Evolutionary conservation across 2,113 vertebrate genomes (phyloP).

Genomic region (Tympanuchus pallidicinctus): DNA sequence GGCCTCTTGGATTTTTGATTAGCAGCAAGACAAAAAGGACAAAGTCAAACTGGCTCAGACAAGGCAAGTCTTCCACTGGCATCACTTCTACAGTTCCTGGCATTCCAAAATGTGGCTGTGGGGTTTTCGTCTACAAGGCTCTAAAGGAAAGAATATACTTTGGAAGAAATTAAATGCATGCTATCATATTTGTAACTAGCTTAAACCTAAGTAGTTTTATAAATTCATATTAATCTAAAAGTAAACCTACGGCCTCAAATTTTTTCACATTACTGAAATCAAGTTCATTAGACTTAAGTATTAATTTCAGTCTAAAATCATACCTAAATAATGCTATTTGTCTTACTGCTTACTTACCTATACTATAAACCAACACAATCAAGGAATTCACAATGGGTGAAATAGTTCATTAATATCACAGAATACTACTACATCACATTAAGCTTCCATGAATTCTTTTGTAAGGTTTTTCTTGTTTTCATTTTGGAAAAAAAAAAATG

Average conservation of each 20-base stretch:
- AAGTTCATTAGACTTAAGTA: conserved; percentile 6
- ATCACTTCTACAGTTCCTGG: not conserved
- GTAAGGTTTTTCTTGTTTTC: not conserved
- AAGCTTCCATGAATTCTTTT: not conserved
- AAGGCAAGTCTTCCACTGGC: not conserved
- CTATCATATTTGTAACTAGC: not conserved
- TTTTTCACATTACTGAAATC: not conserved
- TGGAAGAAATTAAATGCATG: not conserved
- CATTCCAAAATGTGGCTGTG: not conserved
- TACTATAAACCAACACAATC: not conserved
- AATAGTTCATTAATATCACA: not conserved
- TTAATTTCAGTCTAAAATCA: conserved; percentile 26
- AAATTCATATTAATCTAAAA: not conserved
- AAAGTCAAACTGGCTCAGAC: not conserved
- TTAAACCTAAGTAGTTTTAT: not conserved
- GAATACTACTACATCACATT: not conserved
- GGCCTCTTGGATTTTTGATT: not conserved
- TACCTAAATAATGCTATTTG: not conserved
- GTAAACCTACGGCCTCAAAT: not conserved
- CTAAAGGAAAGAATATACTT: not conserved
- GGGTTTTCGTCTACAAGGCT: not conserved
- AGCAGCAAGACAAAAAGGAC: not conserved
- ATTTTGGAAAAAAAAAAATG: not conserved
- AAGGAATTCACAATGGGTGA: not conserved
- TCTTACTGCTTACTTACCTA: not conserved